Conservation (phyloP, 2,888 invertebrate species). For the Crematogaster levior region DNA sequence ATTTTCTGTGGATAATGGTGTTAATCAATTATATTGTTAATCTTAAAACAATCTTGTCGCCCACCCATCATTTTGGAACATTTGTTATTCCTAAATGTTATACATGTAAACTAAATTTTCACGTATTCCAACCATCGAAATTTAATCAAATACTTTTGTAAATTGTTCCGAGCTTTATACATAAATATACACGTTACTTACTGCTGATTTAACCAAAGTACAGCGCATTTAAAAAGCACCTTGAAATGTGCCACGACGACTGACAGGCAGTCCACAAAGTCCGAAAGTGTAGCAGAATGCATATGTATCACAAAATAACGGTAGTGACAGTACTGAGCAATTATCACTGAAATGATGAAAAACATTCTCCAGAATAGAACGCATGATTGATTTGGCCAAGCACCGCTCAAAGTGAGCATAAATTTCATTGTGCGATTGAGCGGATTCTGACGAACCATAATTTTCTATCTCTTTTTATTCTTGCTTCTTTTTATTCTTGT, state of each 20-base stretch:
- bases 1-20: background rate
- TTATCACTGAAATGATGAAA: background rate
- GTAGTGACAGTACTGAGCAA: background rate
- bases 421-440: background rate
- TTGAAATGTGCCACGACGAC: background rate
- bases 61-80: background rate
- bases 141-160: background rate
- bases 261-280: slow-evolving; percentile 10
- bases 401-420: slow-evolving; percentile 8
- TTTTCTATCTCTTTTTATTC: background rate
- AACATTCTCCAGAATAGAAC: background rate
- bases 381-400: slow-evolving; percentile 10
- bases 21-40: background rate
- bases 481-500: background rate
- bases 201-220: slow-evolving; percentile 37
- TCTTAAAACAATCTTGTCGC: background rate
- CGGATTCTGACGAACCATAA: background rate
- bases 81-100: background rate
- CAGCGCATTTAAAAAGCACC: slow-evolving; percentile 1
- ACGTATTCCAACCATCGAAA: background rate
- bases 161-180: background rate
- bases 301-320: slow-evolving; percentile 11
- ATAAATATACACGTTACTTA: slow-evolving; percentile 12
- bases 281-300: background rate
- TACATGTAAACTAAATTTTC: background rate